Evolutionary conservation across 2,797 vertebrate genomes (phyloP), one percentile per base, ranked within the genome.

Genomic region (Hippocampus kuda): DNA sequence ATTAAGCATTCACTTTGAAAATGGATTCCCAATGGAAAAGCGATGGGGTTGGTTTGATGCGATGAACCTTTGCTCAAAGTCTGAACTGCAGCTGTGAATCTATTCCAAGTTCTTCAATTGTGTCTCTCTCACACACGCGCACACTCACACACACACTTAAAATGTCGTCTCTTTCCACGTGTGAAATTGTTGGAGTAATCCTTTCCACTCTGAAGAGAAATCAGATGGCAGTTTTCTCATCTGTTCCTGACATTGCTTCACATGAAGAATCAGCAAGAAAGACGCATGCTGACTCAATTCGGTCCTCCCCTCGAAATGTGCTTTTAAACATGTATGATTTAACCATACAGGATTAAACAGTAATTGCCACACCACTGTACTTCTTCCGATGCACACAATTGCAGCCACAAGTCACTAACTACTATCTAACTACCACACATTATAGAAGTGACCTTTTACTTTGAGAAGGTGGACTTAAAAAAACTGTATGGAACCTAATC

Each of bases 211-310:
- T 15, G 27, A 68, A 7, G 16, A 57, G 66, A 68, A 81, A 61
- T 26, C 80, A 80, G 48, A 72, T 46, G 15, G 30, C 38, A 38
- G 49, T 75, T 59, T 70, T 75, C 65, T 77, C 60, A 68, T 70
- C 67, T 67, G 71, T 51, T 69, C 13, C 22, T 65, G 54, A n/a
- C 3, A 46, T 67, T 65, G 53, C 64, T 62, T 72, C 68, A 73
- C 66, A 80, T 30, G 1, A 68, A 76, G 44, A 77, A 72, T 71
- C 60, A 68, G 66, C 67, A 66, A 73, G 73, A 68, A 5, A 80
- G 69, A 79, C 76, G 77, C 83, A 88, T 76, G 72, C 54, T 70
- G 80, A 80, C 75, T 85, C 69, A 85, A 80, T 86, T 84, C 85
- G 3, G 41, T 77, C 68, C 24, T 68, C 24, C 57, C 66, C 66